A percentile compares a stretch with the other conserved stretches of the same genome.
These are phyloP conservation scores for Heterodera filipjevi DNA, from an alignment of 2,888 invertebrate genomes.

Conservation along the genomic window DNA sequence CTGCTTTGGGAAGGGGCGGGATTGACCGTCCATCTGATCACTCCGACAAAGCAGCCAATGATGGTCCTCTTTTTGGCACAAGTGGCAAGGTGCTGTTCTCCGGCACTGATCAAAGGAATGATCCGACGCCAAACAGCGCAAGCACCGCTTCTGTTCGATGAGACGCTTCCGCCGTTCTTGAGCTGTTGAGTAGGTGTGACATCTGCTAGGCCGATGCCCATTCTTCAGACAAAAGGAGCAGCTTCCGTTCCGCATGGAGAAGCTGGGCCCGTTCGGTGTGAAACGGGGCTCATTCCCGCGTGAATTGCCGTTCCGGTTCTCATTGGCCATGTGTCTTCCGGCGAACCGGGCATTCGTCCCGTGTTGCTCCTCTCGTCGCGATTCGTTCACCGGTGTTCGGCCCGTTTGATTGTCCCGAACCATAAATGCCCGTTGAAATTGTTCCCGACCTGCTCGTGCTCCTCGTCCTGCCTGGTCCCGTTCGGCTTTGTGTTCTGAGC, in stretches of 20 bases:
- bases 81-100: not conserved
- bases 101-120: not conserved
- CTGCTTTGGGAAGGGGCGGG: too few relatives aligned
- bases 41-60: not conserved
- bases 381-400: not conserved
- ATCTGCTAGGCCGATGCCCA: not conserved
- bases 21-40: not conserved
- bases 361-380: too few relatives aligned
- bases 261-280: not conserved
- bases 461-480: not conserved
- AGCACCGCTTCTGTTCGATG: not conserved
- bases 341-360: too few relatives aligned
- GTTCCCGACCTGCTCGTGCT: not conserved
- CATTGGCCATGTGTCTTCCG: too few relatives aligned
- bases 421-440: not conserved
- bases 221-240: not conserved
- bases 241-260: not conserved
- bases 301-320: not conserved
- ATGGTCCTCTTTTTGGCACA: not conserved
- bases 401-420: not conserved
- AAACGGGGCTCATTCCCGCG: not conserved
- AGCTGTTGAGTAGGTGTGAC: not conserved
- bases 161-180: not conserved
- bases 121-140: not conserved
- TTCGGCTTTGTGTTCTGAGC: not conserved